Conservation (phyloP, 2,888 invertebrate species). For the Brachylomia viminalis region DNA sequence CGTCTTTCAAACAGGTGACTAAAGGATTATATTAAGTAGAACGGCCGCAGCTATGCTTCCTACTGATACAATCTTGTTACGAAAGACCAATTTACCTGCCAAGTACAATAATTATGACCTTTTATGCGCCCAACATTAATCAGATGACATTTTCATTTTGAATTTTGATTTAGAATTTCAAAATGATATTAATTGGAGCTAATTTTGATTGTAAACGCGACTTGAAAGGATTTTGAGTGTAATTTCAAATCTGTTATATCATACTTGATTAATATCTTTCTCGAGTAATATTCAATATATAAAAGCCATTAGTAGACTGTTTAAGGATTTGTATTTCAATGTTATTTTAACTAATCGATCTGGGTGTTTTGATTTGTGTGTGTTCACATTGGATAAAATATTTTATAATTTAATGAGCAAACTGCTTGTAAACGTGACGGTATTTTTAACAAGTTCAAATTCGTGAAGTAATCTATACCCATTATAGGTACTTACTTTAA, state of each 20-base stretch:
- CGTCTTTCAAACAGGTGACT: not conserved
- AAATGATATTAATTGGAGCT: slow-evolving; percentile 40
- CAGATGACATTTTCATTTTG: slow-evolving; percentile 37
- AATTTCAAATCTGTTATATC: slow-evolving; percentile 44
- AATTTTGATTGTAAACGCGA: slow-evolving; percentile 37
- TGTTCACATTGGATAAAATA: not conserved
- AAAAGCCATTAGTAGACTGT: slow-evolving; percentile 9
- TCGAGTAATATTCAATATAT: slow-evolving; percentile 16
- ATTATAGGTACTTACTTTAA: not conserved
- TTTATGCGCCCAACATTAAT: slow-evolving; percentile 19
- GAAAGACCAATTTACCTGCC: slow-evolving; percentile 28
- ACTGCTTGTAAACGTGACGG: not conserved
- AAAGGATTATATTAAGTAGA: not conserved
- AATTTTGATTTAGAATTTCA: slow-evolving; percentile 40
- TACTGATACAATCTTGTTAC: slow-evolving; percentile 14
- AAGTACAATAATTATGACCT: slow-evolving; percentile 25
- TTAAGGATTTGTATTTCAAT: slow-evolving; percentile 12
- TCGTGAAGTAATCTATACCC: not conserved
- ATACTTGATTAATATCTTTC: slow-evolving; percentile 28
- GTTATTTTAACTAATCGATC: slow-evolving; percentile 9
- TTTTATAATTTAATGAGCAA: not conserved
- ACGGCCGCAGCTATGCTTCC: not conserved
- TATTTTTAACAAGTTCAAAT: not conserved
- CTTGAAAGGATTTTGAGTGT: slow-evolving; percentile 43
- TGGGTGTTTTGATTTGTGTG: not conserved